Base-by-base conservation (phyloP, 2,113 vertebrate genomes). In the Callipepla californica region DNA sequence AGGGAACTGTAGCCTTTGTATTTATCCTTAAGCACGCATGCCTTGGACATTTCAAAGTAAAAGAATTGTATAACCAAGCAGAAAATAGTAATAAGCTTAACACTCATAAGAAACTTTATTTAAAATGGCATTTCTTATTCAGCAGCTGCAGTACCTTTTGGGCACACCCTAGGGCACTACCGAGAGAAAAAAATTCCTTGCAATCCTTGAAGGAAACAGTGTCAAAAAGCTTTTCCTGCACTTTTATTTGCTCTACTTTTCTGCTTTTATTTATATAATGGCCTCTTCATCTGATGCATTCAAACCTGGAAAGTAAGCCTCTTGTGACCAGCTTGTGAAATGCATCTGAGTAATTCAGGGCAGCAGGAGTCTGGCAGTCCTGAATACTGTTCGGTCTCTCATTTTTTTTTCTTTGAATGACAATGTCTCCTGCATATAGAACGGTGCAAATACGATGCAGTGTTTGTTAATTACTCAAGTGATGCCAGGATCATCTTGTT, bases 221-320 rank as follows among this genome's bases (percentile, higher is more conserved):
- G 11, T 68, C 69, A 61, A 84, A 92, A 92, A 83, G 45, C 53
- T 84, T 94, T 94, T 93, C 74, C 87, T 69, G 44, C 3, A 14
- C 25, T 62, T 89, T 82, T 66, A 53, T 95, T 96, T 95, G 48
- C 69, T 86, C 67, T 76, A 4, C 85, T 93, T 96, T 95, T 89
- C 66, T 95, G 48, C 38, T 89, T 4, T 84, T 89, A 65, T 73
- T 96, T 85, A 36, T 74, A 42, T 30, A 51, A 69, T 85, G 83
- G 85, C 93, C 76, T 95, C 93, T 89, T 94, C 59, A 68, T 94
- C 66, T 92, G 74, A 81, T 36, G 23, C 34, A 73, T 87, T 92
- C 88, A 85, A 66, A 68, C 51, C 11, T 78, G 77, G 62, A 90
- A 93, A 93, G 67, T 63, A 88, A 81, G 80, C 48, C n/a, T 90